Evolutionary conservation across 2,797 vertebrate species (phyloP).

Genomic region (Megalops cyprinoides): DNA sequence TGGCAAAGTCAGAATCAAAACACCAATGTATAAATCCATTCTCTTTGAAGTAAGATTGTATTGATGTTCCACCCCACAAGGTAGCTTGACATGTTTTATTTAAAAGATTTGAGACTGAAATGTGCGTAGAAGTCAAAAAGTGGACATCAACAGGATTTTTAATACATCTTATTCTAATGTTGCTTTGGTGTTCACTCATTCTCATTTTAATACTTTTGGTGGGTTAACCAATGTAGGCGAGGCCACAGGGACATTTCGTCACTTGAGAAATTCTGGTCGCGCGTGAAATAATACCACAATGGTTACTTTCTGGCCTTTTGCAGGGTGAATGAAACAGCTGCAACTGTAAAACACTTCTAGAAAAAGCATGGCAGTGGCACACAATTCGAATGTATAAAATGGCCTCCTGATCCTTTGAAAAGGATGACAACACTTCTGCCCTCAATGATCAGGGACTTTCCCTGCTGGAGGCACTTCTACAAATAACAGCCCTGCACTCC

Average conservation of each 20-base stretch:
- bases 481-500: neutral
- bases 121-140: neutral
- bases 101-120: neutral
- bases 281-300: neutral
- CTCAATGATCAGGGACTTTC: neutral
- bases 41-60: neutral
- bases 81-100: too few relatives aligned
- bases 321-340: neutral
- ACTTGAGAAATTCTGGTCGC: neutral
- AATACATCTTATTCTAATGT: neutral
- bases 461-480: neutral
- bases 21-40: too few relatives aligned
- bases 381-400: neutral
- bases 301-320: neutral
- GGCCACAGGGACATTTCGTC: neutral
- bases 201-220: neutral
- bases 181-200: neutral
- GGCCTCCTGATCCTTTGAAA: neutral
- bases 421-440: neutral
- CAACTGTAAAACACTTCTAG: neutral
- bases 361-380: too few relatives aligned
- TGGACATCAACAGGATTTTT: neutral
- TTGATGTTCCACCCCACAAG: neutral
- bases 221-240: neutral
- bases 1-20: too few relatives aligned